Conservation (phyloP, 2,888 invertebrate species). For the Drosophila mayaguana region DNA sequence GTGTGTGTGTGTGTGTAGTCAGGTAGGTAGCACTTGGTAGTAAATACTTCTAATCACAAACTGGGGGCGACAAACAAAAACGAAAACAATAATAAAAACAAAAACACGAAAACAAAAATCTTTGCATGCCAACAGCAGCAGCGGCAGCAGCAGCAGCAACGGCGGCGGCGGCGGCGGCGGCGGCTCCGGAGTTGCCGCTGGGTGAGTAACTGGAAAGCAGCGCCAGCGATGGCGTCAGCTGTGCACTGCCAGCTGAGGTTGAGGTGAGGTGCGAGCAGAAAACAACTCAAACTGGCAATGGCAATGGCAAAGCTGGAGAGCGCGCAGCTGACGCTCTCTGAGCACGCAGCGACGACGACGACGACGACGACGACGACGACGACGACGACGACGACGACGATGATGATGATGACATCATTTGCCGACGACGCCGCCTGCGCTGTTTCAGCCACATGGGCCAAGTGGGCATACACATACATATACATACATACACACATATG, state of each 20-base stretch:
- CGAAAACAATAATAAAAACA: constrained; percentile 32
- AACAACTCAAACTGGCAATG: constrained; percentile 23
- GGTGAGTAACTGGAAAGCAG: constrained; percentile 56
- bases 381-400: constrained; percentile 35
- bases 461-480: neutral
- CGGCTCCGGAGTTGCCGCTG: constrained; percentile 38
- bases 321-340: constrained; percentile 35
- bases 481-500: neutral
- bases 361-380: constrained; percentile 33
- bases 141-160: constrained; percentile 7
- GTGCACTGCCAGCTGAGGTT: constrained; percentile 54
- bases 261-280: constrained; percentile 5
- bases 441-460: constrained; percentile 4
- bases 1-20: constrained; percentile 9
- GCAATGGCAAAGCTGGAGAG: constrained; percentile 34
- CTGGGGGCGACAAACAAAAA: constrained; percentile 47
- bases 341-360: constrained; percentile 36
- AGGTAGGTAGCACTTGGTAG: constrained; percentile 41
- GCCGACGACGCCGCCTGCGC: constrained; percentile 23
- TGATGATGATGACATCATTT: constrained; percentile 70
- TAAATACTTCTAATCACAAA: constrained; percentile 53
- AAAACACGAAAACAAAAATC: constrained; percentile 26
- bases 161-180: neutral
- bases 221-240: constrained; percentile 72
- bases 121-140: constrained; percentile 22